Evolutionary conservation across 2,113 vertebrate species (phyloP).

Genomic region (Nipponia nippon): DNA sequence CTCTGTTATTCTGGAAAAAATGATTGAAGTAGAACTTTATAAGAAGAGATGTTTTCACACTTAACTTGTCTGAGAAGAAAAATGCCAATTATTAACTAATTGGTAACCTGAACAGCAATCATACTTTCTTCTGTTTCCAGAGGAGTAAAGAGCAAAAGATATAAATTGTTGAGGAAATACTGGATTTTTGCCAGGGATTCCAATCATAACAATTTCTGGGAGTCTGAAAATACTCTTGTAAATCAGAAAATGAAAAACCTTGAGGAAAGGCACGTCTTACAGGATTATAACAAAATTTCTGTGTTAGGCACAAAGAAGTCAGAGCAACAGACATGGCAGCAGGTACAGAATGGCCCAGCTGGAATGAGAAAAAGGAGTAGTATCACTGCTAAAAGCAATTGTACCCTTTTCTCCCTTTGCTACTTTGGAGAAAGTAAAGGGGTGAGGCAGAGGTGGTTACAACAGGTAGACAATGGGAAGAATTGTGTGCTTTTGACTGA

Average conservation of each 20-base stretch:
- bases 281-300: neutral
- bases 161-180: neutral
- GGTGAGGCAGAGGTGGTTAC: neutral
- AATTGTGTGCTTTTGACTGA: neutral
- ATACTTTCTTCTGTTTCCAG: neutral
- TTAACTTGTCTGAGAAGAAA: constrained; percentile 11
- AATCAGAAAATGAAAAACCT: neutral
- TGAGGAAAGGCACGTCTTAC: neutral
- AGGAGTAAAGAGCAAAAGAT: neutral
- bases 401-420: neutral
- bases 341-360: neutral
- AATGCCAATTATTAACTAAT: neutral
- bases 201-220: neutral
- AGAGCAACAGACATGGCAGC: neutral
- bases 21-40: neutral
- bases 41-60: neutral
- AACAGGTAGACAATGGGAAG: neutral
- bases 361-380: neutral
- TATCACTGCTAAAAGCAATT: neutral
- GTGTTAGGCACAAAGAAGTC: neutral
- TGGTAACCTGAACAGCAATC: neutral
- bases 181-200: neutral
- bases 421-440: neutral
- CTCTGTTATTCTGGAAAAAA: neutral
- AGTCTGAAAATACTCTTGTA: neutral